Conservation (phyloP, 2,888 invertebrate genomes). For the Hirtodrosophila histrioides region DNA sequence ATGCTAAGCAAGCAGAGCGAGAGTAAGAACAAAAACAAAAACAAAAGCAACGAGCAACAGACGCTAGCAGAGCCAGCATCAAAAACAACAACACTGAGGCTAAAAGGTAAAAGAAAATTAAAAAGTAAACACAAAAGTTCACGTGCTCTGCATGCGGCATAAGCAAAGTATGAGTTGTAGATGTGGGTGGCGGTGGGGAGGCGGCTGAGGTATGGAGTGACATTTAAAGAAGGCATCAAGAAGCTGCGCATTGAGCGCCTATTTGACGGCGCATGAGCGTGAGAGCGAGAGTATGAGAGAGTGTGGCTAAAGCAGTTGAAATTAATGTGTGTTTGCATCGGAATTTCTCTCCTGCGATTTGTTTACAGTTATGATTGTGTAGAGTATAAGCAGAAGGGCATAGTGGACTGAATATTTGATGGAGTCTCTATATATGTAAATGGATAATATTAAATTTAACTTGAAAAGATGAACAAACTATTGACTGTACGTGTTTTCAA, state of each 20-base stretch:
- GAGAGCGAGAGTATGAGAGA: slow-evolving; percentile 16
- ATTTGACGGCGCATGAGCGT: slow-evolving; percentile 45
- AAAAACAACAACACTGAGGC: slow-evolving; percentile 27
- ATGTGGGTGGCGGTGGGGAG: not conserved
- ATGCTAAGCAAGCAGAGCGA: slow-evolving; percentile 48
- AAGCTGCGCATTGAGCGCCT: slow-evolving; percentile 52
- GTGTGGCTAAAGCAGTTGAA: slow-evolving; percentile 18
- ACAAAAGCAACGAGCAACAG: slow-evolving; percentile 57
- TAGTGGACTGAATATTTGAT: not conserved
- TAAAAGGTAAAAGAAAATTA: slow-evolving; percentile 63
- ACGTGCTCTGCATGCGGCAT: slow-evolving; percentile 65
- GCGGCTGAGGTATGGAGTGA: not conserved
- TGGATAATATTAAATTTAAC: too few relatives aligned
- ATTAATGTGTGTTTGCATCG: slow-evolving; percentile 43
- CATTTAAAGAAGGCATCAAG: slow-evolving; percentile 22
- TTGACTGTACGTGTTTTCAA: too few relatives aligned
- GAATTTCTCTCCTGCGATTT: slow-evolving; percentile 64
- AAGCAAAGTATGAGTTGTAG: slow-evolving; percentile 13
- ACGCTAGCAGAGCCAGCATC: slow-evolving; percentile 31
- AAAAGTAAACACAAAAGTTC: slow-evolving; percentile 78
- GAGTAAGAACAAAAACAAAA: slow-evolving; percentile 15
- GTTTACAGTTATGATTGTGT: slow-evolving; percentile 65
- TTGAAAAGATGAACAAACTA: too few relatives aligned
- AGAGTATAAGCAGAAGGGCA: slow-evolving; percentile 1
- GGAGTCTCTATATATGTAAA: too few relatives aligned